Conservation (phyloP, 2,113 vertebrate species). For the Rhipidura dahli region DNA sequence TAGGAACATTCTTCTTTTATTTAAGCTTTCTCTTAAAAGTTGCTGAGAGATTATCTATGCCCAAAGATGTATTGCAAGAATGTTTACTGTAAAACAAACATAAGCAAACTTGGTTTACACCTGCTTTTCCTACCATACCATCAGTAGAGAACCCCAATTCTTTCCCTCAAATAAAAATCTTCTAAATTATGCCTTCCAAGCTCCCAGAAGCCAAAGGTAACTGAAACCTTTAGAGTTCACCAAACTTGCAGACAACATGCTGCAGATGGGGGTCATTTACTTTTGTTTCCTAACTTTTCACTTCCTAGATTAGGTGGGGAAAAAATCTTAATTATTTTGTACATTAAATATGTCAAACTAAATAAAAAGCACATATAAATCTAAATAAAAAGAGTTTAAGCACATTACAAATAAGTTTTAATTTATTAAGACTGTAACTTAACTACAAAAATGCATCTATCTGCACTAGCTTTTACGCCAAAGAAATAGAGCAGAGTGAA, state of each 20-base stretch:
- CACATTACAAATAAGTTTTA: conserved; percentile 10
- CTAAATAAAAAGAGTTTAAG: conserved; percentile 37
- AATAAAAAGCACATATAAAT: conserved; percentile 32
- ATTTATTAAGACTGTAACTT: background rate
- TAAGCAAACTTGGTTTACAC: conserved; percentile 59
- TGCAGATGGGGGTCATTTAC: conserved; percentile 54
- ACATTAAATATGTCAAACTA: background rate
- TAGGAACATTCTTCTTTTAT: background rate
- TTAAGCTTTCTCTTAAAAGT: background rate
- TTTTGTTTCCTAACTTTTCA: conserved; percentile 32
- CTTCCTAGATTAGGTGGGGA: background rate
- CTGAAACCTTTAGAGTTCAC: conserved; percentile 57
- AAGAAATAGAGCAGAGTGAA: background rate
- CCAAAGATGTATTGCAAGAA: conserved; percentile 6
- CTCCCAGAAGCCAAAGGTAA: conserved; percentile 36
- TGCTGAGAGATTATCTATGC: background rate
- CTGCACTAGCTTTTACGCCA: background rate
- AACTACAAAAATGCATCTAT: background rate
- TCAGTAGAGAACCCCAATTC: background rate
- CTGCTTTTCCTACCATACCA: conserved; percentile 15
- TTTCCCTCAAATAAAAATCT: conserved; percentile 48
- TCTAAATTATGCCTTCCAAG: conserved; percentile 56
- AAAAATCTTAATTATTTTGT: background rate
- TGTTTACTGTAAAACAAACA: conserved; percentile 2
- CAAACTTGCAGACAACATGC: conserved; percentile 49